Evolutionary conservation across 2,113 vertebrate genomes (phyloP).

Genomic region (Malurus elegans): DNA sequence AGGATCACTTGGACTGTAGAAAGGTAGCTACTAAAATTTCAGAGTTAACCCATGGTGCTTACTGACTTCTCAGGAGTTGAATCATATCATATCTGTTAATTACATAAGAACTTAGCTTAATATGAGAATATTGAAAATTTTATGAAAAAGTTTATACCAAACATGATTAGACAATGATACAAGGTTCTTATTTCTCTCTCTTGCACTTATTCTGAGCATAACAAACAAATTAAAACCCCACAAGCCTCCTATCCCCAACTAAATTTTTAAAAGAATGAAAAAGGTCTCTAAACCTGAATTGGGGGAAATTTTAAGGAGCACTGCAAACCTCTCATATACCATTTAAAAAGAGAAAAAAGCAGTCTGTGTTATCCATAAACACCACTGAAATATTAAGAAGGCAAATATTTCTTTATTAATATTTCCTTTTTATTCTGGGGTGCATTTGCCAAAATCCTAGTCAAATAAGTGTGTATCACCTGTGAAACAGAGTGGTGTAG

Average conservation of each 20-base stretch:
- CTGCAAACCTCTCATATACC: fast-evolving
- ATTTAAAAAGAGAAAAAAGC: not conserved
- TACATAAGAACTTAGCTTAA: not conserved
- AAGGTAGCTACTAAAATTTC: not conserved
- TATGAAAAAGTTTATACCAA: not conserved
- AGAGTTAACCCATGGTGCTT: not conserved
- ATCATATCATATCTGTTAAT: not conserved
- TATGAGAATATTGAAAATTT: not conserved
- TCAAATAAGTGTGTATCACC: not conserved
- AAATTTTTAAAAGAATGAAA: not conserved
- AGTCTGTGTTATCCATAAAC: not conserved
- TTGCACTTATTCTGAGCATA: not conserved
- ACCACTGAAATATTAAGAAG: not conserved
- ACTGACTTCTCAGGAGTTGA: not conserved
- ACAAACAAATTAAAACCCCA: not conserved
- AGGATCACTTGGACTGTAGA: not conserved
- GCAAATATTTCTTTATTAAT: not conserved
- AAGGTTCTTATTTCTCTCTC: not conserved
- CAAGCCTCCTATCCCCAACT: fast-evolving
- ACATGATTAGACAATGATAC: not conserved
- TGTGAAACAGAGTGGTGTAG: not conserved
- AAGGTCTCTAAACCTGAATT: not conserved
- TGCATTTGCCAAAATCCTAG: not conserved
- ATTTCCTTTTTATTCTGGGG: not conserved
- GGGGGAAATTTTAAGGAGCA: not conserved